Evolutionary conservation across 2,797 vertebrate genomes (phyloP).

Genomic region (Eupleurogrammus muticus): DNA sequence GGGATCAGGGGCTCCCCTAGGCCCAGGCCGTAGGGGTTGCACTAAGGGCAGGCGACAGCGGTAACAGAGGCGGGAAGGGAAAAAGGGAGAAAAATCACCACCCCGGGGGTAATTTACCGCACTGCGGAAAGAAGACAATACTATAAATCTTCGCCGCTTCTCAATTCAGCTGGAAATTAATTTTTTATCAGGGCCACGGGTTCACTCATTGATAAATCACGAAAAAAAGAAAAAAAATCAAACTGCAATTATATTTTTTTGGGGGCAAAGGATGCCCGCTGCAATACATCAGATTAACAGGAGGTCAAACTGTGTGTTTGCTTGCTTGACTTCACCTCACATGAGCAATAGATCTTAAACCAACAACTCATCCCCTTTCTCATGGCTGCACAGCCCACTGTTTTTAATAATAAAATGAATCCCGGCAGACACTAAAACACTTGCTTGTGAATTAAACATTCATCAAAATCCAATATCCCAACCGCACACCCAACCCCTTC

Average conservation of each 20-base stretch:
- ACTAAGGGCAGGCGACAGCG: constrained; percentile 67
- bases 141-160: constrained; percentile 72
- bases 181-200: constrained; percentile 59
- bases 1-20: constrained; percentile 61
- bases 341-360: constrained; percentile 1
- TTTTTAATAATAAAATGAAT: neutral
- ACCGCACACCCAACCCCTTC: constrained; percentile 20
- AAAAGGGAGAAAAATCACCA: constrained; percentile 74
- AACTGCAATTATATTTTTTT: neutral
- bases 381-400: neutral
- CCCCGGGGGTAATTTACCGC: constrained; percentile 79
- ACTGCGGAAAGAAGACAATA: constrained; percentile 77
- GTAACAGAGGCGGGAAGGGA: constrained; percentile 63
- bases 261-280: neutral
- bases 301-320: constrained; percentile 11
- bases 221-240: constrained; percentile 26
- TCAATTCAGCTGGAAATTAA: constrained; percentile 70
- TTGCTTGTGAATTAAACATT: constrained; percentile 9
- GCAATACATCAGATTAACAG: constrained; percentile 23
- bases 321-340: constrained; percentile 24
- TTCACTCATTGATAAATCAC: constrained; percentile 50
- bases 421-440: neutral
- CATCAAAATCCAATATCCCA: constrained; percentile 16
- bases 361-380: neutral
- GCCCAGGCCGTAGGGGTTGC: constrained; percentile 38